A percentile compares a stretch with the other conserved stretches of the same genome.
Evolutionary conservation across 1,140 invertebrate species (phyloP).

Genomic region (Ceratina calcarata): DNA sequence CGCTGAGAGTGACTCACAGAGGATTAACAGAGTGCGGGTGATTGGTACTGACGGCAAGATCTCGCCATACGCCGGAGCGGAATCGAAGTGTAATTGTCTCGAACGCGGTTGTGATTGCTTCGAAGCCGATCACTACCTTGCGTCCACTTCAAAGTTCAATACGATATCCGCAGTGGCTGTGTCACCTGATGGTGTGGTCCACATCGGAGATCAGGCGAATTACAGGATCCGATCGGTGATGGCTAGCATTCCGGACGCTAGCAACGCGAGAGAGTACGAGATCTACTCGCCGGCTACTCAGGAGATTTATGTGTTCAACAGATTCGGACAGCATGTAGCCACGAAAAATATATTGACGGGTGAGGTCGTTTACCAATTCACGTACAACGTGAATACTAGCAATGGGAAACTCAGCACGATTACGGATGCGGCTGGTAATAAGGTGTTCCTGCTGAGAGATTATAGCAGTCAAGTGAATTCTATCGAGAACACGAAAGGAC

Average conservation of each 20-base stretch:
- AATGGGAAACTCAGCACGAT: slow-evolving; percentile 96
- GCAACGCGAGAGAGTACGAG: slow-evolving; percentile 92
- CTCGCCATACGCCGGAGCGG: slow-evolving; percentile 93
- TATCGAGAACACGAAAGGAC: slow-evolving; percentile 96
- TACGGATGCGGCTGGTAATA: slow-evolving; percentile 95
- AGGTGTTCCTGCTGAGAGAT: slow-evolving; percentile 93
- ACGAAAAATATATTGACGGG: slow-evolving; percentile 96
- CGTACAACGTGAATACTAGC: slow-evolving; percentile 97
- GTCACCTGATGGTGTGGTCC: slow-evolving; percentile 95
- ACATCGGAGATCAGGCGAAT: slow-evolving; percentile 96
- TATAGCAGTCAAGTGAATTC: slow-evolving; percentile 94
- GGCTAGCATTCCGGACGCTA: slow-evolving; percentile 94
- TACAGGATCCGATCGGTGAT: slow-evolving; percentile 94
- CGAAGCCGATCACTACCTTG: slow-evolving; percentile 94
- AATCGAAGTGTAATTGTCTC: slow-evolving; percentile 96
- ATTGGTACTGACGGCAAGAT: slow-evolving; percentile 96
- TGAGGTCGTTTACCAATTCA: slow-evolving; percentile 94
- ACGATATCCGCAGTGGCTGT: slow-evolving; percentile 96
- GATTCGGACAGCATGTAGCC: slow-evolving; percentile 95
- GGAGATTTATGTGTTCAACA: slow-evolving; percentile 97
- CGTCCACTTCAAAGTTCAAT: slow-evolving; percentile 95
- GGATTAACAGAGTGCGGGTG: slow-evolving; percentile 94
- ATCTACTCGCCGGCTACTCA: slow-evolving; percentile 97
- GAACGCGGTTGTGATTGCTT: slow-evolving; percentile 94
- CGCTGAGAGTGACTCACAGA: slow-evolving; percentile 96